Conservation (phyloP, 2,888 invertebrate species). For the Acleris laterana region DNA sequence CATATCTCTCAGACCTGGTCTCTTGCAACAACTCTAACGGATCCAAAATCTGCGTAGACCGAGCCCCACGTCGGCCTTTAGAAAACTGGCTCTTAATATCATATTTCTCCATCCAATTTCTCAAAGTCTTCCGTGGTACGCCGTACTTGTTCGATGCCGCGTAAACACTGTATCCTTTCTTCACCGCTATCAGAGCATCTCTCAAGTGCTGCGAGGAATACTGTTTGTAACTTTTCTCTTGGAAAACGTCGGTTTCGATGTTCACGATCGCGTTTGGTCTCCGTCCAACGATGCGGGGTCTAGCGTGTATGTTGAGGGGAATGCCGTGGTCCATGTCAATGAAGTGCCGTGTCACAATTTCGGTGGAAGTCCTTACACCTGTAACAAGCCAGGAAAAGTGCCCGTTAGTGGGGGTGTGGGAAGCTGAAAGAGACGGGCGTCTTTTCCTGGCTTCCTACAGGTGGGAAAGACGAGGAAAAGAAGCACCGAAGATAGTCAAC, state of each 20-base stretch:
- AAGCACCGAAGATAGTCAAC: slow-evolving; percentile 51
- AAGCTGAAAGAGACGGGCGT: slow-evolving; percentile 57
- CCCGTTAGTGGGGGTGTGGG: slow-evolving; percentile 55
- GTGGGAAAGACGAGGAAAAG: slow-evolving; percentile 79
- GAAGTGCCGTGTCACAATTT: slow-evolving; percentile 79
- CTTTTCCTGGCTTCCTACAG: slow-evolving; percentile 83
- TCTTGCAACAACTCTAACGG: slow-evolving; percentile 72
- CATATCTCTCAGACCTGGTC: slow-evolving; percentile 61
- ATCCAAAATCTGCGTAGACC: slow-evolving; percentile 66
- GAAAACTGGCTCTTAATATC: slow-evolving; percentile 83
- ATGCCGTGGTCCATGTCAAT: slow-evolving; percentile 78
- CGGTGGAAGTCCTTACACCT: slow-evolving; percentile 78
- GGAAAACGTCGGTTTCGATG: slow-evolving; percentile 78
- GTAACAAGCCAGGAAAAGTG: slow-evolving; percentile 79
- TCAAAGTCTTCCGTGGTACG: slow-evolving; percentile 81
- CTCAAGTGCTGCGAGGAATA: slow-evolving; percentile 80
- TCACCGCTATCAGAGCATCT: slow-evolving; percentile 79
- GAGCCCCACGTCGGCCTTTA: slow-evolving; percentile 73
- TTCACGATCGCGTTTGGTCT: slow-evolving; percentile 76
- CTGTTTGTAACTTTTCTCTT: slow-evolving; percentile 80
- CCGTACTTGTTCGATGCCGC: slow-evolving; percentile 83
- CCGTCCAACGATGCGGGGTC: slow-evolving; percentile 73
- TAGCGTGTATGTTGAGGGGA: slow-evolving; percentile 73
- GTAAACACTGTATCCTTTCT: slow-evolving; percentile 82
- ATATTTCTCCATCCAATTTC: slow-evolving; percentile 85